Base-by-base conservation (phyloP, 1,140 invertebrate species). In the Cydia strobilella region DNA sequence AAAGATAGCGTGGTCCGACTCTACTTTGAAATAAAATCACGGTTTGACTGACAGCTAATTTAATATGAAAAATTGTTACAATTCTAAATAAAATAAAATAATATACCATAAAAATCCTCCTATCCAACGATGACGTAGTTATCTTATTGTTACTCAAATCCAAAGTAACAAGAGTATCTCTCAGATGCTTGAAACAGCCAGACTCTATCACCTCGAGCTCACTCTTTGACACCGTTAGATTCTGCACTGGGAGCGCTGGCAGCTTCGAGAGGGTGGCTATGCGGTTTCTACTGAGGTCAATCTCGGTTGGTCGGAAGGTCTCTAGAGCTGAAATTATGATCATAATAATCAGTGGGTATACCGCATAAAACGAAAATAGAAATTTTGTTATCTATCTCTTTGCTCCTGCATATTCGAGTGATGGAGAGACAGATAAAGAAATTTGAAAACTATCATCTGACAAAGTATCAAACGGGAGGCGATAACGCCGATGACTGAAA, bases 171-270 rank as follows among this genome's bases (percentile, higher is more conserved):
- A 96, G 84, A 62, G 15, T 20, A 3, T 94, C 89, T 42, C 89
- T 88, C 15, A 96, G 83, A 78, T 94, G 87, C 73, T 89, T 90
- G 80, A 97, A 96, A 1, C 62, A 75, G 3, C 15, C 74, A 0
- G 76, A 45, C 9, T 81, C 78, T 0, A 84, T 66, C 0, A 48
- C 27, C 0, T 74, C 62, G 0, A 84, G 74, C 0, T 79, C 71
- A 31, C 79, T 81, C 5, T 76, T 59, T 0, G 83, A 84, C 15
- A 80, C 25, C 12, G 81, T 82, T 1, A 84, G 72, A 1, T 35
- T 74, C 25, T 69, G 39, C 1, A 82, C 79, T 1, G 81, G 79
- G 1, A 83, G 72, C 4, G 48, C 51, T 0, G 72, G 10, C 2
- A 82, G 59, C 27, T 72, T 39, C 0, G 73, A 74, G 2, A 84